Conservation (phyloP, 2,797 vertebrate genomes). For the Anguilla megastoma region DNA sequence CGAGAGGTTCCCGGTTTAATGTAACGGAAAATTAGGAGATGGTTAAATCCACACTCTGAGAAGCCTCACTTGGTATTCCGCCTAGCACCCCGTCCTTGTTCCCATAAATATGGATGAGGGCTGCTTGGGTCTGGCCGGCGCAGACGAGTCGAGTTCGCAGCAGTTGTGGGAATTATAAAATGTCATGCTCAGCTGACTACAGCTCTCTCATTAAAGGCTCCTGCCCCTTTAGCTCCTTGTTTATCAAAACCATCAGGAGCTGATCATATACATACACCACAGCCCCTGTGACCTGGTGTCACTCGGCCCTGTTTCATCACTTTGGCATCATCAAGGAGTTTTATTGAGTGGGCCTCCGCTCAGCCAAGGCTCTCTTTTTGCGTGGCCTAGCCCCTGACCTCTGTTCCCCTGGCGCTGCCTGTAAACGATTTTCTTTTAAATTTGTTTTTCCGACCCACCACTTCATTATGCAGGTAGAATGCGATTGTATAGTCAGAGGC, state of each 20-base stretch:
- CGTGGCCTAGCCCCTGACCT: background rate
- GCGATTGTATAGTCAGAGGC: background rate
- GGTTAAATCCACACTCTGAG: constrained; percentile 41
- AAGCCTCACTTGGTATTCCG: constrained; percentile 61
- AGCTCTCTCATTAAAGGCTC: constrained; percentile 47
- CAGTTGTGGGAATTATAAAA: constrained; percentile 62
- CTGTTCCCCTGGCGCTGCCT: background rate
- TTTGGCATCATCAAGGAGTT: constrained; percentile 17
- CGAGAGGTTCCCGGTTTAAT: constrained; percentile 5
- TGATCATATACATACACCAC: constrained; percentile 29
- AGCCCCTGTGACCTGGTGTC: constrained; percentile 25
- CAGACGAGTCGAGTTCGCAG: constrained; percentile 47
- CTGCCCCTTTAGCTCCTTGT: constrained; percentile 46
- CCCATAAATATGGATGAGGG: constrained; percentile 48
- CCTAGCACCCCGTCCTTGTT: constrained; percentile 45
- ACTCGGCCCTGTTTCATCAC: constrained; percentile 18
- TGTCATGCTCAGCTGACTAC: constrained; percentile 54
- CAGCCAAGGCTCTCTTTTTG: background rate
- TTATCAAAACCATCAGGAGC: constrained; percentile 53
- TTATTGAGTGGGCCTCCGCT: constrained; percentile 1
- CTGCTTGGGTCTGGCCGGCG: constrained; percentile 47
- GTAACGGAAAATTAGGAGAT: constrained; percentile 30
- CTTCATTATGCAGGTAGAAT: constrained; percentile 8
- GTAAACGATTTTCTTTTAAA: constrained; percentile 14
- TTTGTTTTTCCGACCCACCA: background rate